Evolutionary conservation across 2,113 vertebrate species (phyloP), one percentile per base, ranked within the genome.

Genomic region (Tenrec ecaudatus): DNA sequence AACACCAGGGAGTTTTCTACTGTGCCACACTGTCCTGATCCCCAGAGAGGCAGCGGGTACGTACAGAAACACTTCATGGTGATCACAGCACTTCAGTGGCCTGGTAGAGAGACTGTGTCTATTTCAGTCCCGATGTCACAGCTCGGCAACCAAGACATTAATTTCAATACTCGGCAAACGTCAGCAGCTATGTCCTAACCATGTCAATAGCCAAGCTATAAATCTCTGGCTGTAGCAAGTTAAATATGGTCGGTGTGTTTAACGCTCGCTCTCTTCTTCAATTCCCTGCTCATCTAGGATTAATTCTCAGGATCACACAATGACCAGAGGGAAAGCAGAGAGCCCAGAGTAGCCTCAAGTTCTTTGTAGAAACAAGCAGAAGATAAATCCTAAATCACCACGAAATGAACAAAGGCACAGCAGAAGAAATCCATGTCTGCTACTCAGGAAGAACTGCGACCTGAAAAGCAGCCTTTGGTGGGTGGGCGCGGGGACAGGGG

Each of bases 221-320:
- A 94, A 88, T 91, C 94, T 80, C 77, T 31, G 81, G 81, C 57
- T 82, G 88, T 82, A 84, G 95, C 86, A 95, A 96, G 91, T 92
- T 60, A 92, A 92, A 94, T 81, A 88, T 0, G 47, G 76, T n/a
- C 89, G 69, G 57, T n/a, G 29, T 40, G 76, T 20, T 60, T 86
- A 53, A 78, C 80, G 77, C 38, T 19, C 20, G 77, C 38, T 17
- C 20, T 29, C 31, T 31, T 57, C 92, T 58, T 84, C 92, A 89
- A 80, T 84, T 86, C 92, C 83, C 92, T 86, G n/a, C 68, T 25
- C 43, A 92, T 53, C 90, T 66, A 89, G 47, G 53, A 68, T 88
- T 90, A 93, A 93, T 93, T 96, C 95, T 94, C 92, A 75, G 86
- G 82, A 90, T 92, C 83, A 92, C 88, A 90, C 19, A 85, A 78